A percentile compares a stretch with the other conserved stretches of the same genome.
Conservation (phyloP, 2,888 invertebrate genomes). For the Eristalis pertinax region DNA sequence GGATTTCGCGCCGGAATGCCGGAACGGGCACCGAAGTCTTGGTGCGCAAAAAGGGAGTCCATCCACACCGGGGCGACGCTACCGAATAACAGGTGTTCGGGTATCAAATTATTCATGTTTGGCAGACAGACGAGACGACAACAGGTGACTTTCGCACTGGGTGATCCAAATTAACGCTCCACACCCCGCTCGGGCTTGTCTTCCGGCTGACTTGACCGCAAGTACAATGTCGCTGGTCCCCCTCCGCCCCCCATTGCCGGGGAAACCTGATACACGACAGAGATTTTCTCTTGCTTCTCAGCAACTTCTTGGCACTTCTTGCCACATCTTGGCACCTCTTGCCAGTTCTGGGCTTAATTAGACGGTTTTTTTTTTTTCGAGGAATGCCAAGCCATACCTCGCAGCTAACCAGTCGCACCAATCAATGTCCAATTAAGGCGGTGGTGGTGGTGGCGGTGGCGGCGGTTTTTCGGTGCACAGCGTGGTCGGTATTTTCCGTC, state of each 20-base stretch:
- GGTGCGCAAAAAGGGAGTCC: constrained; percentile 10
- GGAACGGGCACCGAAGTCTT: background rate
- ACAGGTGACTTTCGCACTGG: constrained; percentile 56
- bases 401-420: constrained; percentile 27
- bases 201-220: constrained; percentile 3
- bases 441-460: background rate
- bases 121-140: background rate
- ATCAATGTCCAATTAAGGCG: constrained; percentile 59
- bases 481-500: constrained; percentile 2
- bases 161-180: constrained; percentile 6
- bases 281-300: constrained; percentile 16
- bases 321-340: background rate
- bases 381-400: constrained; percentile 32
- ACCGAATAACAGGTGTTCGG: constrained; percentile 54
- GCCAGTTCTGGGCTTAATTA: constrained; percentile 45
- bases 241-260: too few species aligned
- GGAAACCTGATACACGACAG: constrained; percentile 37
- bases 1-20: constrained; percentile 15
- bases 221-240: background rate
- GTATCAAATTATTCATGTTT: constrained; percentile 43
- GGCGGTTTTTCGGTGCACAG: constrained; percentile 22
- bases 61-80: constrained; percentile 14
- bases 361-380: constrained; percentile 49
- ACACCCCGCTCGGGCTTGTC: constrained; percentile 4
- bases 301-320: background rate